phyloP scores from a whole-genome alignment of 2,797 vertebrate genomes.

The Sebastes oblongus region DNA sequence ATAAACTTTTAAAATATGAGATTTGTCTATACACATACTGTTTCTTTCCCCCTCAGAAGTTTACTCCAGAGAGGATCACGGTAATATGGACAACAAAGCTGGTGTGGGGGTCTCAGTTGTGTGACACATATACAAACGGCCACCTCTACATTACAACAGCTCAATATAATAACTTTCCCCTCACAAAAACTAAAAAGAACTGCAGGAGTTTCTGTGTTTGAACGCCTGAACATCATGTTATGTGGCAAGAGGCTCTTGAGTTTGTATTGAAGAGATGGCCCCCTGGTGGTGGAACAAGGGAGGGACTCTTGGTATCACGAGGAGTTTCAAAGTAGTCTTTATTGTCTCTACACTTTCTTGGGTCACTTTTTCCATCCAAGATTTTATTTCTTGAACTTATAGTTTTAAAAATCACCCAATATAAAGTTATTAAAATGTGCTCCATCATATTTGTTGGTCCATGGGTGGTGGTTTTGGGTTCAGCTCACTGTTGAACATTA shows the following conservation, averaged over 20 bases:
- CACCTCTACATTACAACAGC: conserved; percentile 57
- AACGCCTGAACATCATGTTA: background rate
- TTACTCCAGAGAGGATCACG: conserved; percentile 76
- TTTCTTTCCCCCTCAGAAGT: conserved; percentile 72
- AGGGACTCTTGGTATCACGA: conserved; percentile 13
- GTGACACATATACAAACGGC: conserved; percentile 28
- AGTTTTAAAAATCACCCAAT: background rate
- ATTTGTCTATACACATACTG: conserved; percentile 16
- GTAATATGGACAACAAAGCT: conserved; percentile 65
- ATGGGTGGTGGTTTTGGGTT: conserved; percentile 43
- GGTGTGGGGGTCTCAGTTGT: conserved; percentile 47
- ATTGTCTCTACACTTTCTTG: background rate
- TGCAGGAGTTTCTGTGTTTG: background rate
- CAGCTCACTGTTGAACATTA: conserved; percentile 39
- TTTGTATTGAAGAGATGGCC: conserved; percentile 75
- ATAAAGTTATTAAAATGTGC: background rate
- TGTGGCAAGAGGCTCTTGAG: background rate
- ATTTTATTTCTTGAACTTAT: background rate
- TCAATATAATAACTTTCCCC: background rate
- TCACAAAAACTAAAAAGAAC: background rate
- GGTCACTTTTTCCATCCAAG: background rate
- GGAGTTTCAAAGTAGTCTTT: background rate
- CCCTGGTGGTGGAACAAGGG: conserved; percentile 71
- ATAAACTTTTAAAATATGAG: background rate
- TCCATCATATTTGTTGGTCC: background rate